Conservation (phyloP, 35 echinoderm and acorn worm genomes). For the Heliocidaris erythrogramma region DNA sequence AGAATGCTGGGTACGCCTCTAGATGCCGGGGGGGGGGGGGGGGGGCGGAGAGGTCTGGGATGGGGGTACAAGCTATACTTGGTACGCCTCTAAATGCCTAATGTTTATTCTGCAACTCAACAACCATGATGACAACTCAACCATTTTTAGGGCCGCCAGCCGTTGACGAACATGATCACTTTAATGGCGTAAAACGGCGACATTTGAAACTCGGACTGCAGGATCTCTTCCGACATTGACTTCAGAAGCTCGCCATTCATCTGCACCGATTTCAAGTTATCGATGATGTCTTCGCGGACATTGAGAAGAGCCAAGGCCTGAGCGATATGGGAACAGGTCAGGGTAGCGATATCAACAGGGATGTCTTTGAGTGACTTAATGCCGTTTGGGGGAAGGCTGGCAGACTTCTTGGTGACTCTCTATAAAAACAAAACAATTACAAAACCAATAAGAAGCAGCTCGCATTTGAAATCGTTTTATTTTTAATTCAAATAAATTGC, state of each 20-base stretch:
- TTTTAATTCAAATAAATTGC: too few species aligned
- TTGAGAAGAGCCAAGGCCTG: not conserved
- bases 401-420: not conserved
- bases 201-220: not conserved
- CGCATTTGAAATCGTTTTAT: too few species aligned
- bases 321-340: not conserved
- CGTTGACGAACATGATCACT: slow-evolving; percentile 21
- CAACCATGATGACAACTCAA: too few species aligned
- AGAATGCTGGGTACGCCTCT: too few species aligned
- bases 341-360: not conserved
- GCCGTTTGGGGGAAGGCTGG: not conserved
- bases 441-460: not conserved
- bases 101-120: not conserved
- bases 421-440: not conserved
- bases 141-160: not conserved
- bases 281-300: not conserved
- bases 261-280: not conserved
- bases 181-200: slow-evolving; percentile 12
- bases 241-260: not conserved
- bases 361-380: not conserved
- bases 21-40: too few species aligned
- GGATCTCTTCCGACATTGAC: not conserved
- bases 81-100: not conserved
- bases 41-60: not conserved
- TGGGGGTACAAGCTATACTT: not conserved